A percentile compares a stretch with the other conserved stretches of the same genome.
These are phyloP conservation scores for Cynodonichthys magdalenae DNA, from an alignment of 2,797 vertebrate species.

Conservation along the genomic window DNA sequence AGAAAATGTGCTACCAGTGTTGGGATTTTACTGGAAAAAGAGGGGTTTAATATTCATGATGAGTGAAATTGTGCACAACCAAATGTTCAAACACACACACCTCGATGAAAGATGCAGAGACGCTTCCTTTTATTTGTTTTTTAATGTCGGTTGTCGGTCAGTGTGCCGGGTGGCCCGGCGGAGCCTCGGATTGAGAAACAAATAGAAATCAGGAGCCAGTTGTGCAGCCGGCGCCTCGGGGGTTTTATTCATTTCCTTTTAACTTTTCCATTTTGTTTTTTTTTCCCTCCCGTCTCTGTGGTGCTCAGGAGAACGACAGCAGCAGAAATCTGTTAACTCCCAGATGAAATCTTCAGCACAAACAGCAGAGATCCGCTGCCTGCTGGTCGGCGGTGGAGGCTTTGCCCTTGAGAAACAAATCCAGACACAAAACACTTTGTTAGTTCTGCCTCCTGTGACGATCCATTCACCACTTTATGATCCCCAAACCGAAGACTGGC, in stretches of 20 bases:
- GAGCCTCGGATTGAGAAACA: conserved; percentile 53
- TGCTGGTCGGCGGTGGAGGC: conserved; percentile 39
- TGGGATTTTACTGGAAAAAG: conserved; percentile 41
- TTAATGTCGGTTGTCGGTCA: conserved; percentile 52
- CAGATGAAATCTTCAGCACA: conserved; percentile 69
- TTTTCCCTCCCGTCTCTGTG: conserved; percentile 1
- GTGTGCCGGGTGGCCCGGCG: conserved; percentile 2
- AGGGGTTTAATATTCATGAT: conserved; percentile 48
- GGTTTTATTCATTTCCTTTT: conserved; percentile 66
- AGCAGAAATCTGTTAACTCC: conserved; percentile 66
- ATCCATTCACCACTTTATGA: conserved; percentile 24
- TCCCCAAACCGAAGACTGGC: neutral
- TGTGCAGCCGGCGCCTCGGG: conserved; percentile 53
- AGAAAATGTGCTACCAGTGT: conserved; percentile 26
- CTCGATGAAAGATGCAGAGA: conserved; percentile 28
- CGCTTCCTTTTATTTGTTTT: conserved; percentile 45
- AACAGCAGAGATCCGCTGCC: conserved; percentile 43
- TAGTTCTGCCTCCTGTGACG: conserved; percentile 51
- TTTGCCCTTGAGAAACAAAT: conserved; percentile 72
- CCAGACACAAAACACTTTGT: conserved; percentile 56
- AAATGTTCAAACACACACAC: conserved; percentile 10
- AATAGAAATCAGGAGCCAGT: conserved; percentile 63
- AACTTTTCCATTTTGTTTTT: conserved; percentile 41
- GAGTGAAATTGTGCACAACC: conserved; percentile 27
- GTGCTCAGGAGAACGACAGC: conserved; percentile 28